Evolutionary conservation across 2,888 invertebrate genomes (phyloP), one percentile per base, ranked within the genome.

Genomic region (Pseudolycoriella hygida): DNA sequence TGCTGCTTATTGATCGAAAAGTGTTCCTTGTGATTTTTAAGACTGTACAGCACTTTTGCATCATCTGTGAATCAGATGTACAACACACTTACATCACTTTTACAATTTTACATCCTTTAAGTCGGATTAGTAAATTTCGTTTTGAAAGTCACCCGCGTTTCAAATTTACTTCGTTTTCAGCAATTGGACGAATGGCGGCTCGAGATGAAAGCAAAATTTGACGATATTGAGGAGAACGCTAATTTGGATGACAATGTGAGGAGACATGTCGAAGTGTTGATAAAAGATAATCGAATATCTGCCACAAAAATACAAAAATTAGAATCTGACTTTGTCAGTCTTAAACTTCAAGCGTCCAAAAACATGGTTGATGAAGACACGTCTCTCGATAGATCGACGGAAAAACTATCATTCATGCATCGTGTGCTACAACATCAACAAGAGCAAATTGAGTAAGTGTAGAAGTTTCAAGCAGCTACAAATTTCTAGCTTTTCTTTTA

Each of bases 111-210:
- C n/a, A n/a, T n/a, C n/a, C n/a, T n/a, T n/a, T n/a, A n/a, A n/a
- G n/a, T n/a, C n/a, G n/a, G n/a, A n/a, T n/a, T n/a, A n/a, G n/a
- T n/a, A n/a, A n/a, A n/a, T n/a, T n/a, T n/a, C n/a, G n/a, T n/a
- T n/a, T n/a, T n/a, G 25, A 8, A 25, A 25, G 25, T 25, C 5
- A 25, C 4, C 25, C 5, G 8, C 25, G 8, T 25, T 25, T 4
- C 8, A 25, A 25, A 49, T 14, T 34, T 40, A 40, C 37, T 18
- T 42, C 17, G 17, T 43, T 32, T 40, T 44, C n/a, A 44, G 40
- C 44, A 46, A 38, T 39, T 44, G 18, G 42, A 49, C 38, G 45
- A 43, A 17, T 48, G 49, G 17, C 51, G 50, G 40, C 44, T 48
- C 8, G 49, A 51, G 47, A 47, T 49, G 11, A 11, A 42, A 2